phyloP scores from a whole-genome alignment of 1,140 invertebrate genomes.

The Brevipalpus yothersi region DNA sequence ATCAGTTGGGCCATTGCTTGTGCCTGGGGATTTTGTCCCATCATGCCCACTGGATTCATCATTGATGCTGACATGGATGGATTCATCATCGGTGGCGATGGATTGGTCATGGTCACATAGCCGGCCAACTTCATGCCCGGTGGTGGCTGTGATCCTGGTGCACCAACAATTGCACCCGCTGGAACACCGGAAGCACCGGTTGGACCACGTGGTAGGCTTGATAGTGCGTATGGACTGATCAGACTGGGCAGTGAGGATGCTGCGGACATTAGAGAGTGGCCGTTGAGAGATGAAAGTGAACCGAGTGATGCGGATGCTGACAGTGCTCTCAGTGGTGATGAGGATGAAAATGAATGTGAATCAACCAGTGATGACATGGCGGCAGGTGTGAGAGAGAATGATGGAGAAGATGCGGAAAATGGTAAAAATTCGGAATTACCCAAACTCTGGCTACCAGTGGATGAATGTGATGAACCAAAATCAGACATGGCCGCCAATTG shows the following conservation, averaged over 20 bases:
- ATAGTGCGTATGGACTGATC: background rate
- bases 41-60: background rate
- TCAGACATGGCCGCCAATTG: background rate
- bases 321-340: background rate
- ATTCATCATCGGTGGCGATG: background rate
- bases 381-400: background rate
- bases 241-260: background rate
- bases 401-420: background rate
- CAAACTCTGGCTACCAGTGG: background rate
- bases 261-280: background rate
- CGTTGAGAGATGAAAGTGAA: background rate
- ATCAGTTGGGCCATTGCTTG: background rate
- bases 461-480: background rate
- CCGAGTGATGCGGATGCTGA: background rate
- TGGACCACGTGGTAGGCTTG: background rate
- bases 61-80: background rate
- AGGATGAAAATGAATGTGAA: background rate
- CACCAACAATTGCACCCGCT: slow-evolving; percentile 2
- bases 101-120: slow-evolving; percentile 1
- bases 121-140: slow-evolving; percentile 4
- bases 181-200: background rate
- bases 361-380: background rate
- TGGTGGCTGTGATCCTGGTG: background rate
- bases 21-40: background rate
- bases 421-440: background rate